Base-by-base conservation (phyloP, 2,113 vertebrate species). In the Melospiza georgiana region DNA sequence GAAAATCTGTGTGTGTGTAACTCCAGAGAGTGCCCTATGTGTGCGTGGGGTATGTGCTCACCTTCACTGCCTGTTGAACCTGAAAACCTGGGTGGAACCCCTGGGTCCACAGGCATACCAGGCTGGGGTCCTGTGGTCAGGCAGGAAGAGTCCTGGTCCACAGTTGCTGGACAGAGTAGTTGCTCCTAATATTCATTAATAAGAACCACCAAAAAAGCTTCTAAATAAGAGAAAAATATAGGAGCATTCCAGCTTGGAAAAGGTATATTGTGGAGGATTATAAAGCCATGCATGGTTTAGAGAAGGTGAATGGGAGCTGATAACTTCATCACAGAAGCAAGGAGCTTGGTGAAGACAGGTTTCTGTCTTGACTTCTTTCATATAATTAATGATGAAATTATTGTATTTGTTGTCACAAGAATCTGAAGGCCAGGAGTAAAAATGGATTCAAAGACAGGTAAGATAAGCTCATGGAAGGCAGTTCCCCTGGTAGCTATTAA, bases 91-190 rank as follows among this genome's bases (percentile, higher is more conserved):
- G 7, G 11, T 18, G 62, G 43, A 77, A 57, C 6, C 9, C 9
- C 16, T 80, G 59, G 5, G 5, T 59, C 20, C 21, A 30, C 1
- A 3, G 17, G 4, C 2, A 2, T 27, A 30, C 3, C 0, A 12
- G 28, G 14, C 16, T 92, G 37, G 30, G 31, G 69, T 55, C 28
- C 28, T 68, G 48, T 6, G 19, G 22, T 43, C 5, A 11, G 57
- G 15, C 28, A 49, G 31, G n/a, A 68, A 52, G 12, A 76, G 6
- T 77, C 46, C 23, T 15, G 5, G 31, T 13, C 10, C 7, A 3
- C 12, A 63, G 16, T 6, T 71, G 5, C 28, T 87, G 24, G 46
- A 59, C 20, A 10, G 3, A 51, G 5, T 2, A 1, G 22, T 16
- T 71, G 3, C 35, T 86, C 15, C 52, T 83, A 57, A 69, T 19